These are phyloP conservation scores for Eilema caniola DNA, from an alignment of 2,888 invertebrate genomes.

Conservation along the genomic window DNA sequence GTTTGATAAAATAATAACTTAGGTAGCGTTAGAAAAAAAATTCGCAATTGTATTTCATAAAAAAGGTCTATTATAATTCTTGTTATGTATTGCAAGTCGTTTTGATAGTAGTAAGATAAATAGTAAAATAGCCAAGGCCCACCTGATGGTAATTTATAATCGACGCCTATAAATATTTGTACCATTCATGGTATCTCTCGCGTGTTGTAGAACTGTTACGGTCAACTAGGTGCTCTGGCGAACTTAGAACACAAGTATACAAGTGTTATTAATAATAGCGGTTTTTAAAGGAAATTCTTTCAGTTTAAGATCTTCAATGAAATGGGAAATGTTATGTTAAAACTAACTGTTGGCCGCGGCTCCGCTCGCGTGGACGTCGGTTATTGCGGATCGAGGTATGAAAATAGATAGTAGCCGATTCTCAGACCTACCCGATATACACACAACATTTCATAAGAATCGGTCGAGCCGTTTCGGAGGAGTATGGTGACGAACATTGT, in stretches of 20 bases:
- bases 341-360: no score
- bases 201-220: neutral
- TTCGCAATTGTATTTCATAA: neutral
- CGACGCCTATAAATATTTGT: neutral
- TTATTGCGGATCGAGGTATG: no score
- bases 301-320: neutral
- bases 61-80: neutral
- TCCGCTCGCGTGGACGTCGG: no score
- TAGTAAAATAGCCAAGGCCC: neutral
- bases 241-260: neutral
- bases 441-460: no score
- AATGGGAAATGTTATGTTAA: no score
- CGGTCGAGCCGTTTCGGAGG: no score
- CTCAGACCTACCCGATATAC: no score
- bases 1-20: constrained; percentile 68
- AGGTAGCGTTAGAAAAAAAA: constrained; percentile 51
- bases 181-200: neutral
- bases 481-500: no score
- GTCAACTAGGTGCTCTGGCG: neutral
- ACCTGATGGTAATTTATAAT: neutral
- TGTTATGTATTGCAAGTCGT: neutral
- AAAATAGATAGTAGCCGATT: no score
- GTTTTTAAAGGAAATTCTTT: neutral
- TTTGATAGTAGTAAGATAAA: neutral
- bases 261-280: neutral